A percentile compares a stretch with the other conserved stretches of the same genome.
Evolutionary conservation across 2,113 vertebrate species (phyloP).

Genomic region (Corythornis vintsioides): DNA sequence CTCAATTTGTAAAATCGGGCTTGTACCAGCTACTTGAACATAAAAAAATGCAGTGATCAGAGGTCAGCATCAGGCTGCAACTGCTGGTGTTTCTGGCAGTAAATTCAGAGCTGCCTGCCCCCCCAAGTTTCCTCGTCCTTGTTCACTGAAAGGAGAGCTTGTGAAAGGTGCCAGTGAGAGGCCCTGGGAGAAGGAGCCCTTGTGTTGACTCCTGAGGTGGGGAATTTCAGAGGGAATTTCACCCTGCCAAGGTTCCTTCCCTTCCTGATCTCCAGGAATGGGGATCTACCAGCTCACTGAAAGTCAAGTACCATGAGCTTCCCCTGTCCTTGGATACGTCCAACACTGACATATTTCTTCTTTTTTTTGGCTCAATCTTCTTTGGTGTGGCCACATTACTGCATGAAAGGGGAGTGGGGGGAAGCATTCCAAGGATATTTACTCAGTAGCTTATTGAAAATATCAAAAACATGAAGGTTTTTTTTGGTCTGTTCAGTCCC

Average conservation of each 20-base stretch:
- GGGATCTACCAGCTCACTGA: neutral
- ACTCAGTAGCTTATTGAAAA: neutral
- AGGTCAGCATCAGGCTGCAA: neutral
- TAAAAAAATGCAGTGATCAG: neutral
- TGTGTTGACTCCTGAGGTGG: neutral
- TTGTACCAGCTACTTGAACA: neutral
- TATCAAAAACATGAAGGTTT: neutral
- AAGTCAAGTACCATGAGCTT: neutral
- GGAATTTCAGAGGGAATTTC: neutral
- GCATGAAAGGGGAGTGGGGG: neutral
- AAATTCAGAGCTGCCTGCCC: neutral
- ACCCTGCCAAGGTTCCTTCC: neutral
- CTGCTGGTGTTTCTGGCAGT: neutral
- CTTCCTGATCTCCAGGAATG: neutral
- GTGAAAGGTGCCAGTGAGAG: neutral
- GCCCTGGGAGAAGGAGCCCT: neutral
- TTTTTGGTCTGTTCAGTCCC: neutral
- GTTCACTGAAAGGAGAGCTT: neutral
- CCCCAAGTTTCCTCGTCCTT: fast-evolving
- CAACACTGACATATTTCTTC: neutral
- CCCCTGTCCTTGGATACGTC: neutral
- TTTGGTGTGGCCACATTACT: neutral
- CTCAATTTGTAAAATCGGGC: neutral
- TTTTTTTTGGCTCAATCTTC: neutral
- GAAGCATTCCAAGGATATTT: neutral